These are phyloP conservation scores for Hypena proboscidalis DNA, from an alignment of 2,888 invertebrate genomes.

Conservation along the genomic window DNA sequence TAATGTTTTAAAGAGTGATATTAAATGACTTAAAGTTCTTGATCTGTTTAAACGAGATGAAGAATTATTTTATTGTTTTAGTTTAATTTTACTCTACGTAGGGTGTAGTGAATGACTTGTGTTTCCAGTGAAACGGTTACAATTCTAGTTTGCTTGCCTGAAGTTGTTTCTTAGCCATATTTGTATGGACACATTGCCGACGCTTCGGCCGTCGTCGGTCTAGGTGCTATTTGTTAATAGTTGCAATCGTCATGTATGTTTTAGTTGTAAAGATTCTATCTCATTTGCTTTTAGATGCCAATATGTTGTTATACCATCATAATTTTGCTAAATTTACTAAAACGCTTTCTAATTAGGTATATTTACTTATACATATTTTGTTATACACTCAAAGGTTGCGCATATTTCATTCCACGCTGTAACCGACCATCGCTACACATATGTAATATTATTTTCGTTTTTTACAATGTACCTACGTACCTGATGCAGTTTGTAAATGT, in stretches of 20 bases:
- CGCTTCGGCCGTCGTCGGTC: constrained; percentile 55
- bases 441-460: constrained; percentile 60
- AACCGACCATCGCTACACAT: constrained; percentile 53
- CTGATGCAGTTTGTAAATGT: constrained; percentile 70
- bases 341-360: constrained; percentile 32
- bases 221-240: constrained; percentile 76
- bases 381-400: constrained; percentile 33
- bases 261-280: constrained; percentile 27
- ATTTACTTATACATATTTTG: constrained; percentile 22
- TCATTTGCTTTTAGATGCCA: constrained; percentile 27
- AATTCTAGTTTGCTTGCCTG: constrained; percentile 69
- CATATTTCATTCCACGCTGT: constrained; percentile 65
- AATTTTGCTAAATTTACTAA: constrained; percentile 27
- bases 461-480: constrained; percentile 74
- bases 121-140: constrained; percentile 51
- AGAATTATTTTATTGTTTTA: constrained; percentile 51
- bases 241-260: constrained; percentile 42
- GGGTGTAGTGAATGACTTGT: constrained; percentile 51
- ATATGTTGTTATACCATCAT: constrained; percentile 27
- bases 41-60: constrained; percentile 53
- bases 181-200: constrained; percentile 47
- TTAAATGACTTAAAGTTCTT: constrained; percentile 56
- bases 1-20: constrained; percentile 73
- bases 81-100: constrained; percentile 54
- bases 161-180: constrained; percentile 62